Evolutionary conservation across 2,797 vertebrate species (phyloP), one percentile per base, ranked within the genome.

Genomic region (Sphenopsis melanotis): DNA sequence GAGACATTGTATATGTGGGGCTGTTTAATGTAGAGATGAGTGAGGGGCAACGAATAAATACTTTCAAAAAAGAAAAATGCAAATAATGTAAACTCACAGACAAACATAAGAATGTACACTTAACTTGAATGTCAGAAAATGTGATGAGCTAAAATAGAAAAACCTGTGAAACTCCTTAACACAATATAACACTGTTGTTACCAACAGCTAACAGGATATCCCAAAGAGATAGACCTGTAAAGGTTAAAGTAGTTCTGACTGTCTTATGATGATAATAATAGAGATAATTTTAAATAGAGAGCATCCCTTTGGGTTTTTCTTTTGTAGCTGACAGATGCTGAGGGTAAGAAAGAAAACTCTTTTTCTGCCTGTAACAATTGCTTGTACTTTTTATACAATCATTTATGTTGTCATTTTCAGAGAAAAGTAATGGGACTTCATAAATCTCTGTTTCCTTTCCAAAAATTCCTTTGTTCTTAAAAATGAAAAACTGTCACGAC

Each of bases 391-490:
- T 68, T 86, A 74, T 74, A 23, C 37, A 84, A 16, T 61, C 42
- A 52, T 12, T 78, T 86, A 59, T 27, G 30, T 91, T 91, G 36
- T 72, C 39, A 42, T 82, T 95, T 82, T 91, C 77, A 84, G 53
- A 87, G 46, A 34, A 68, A 81, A 93, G 49, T 92, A 61, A 71
- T 53, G 41, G 41, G 47, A 69, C 41, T 94, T 53, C 37, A 77
- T 5, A 9, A 94, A 78, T 49, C 32, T 90, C 77, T 91, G 61
- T 30, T 61, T 61, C 37, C 37, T 61, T 61, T 41, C 29, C 27
- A 92, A 93, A 83, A 90, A 90, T 89, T 89, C 74, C 66, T 92
- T 94, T 94, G 87, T 89, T 90, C 88, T 83, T 89, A 42, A 72
- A 87, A 81, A 68, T 69, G 59, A 94, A 90, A 86, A 94, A 61